Evolutionary conservation across 2,113 vertebrate genomes (phyloP).

Genomic region (Crotalus tigris): DNA sequence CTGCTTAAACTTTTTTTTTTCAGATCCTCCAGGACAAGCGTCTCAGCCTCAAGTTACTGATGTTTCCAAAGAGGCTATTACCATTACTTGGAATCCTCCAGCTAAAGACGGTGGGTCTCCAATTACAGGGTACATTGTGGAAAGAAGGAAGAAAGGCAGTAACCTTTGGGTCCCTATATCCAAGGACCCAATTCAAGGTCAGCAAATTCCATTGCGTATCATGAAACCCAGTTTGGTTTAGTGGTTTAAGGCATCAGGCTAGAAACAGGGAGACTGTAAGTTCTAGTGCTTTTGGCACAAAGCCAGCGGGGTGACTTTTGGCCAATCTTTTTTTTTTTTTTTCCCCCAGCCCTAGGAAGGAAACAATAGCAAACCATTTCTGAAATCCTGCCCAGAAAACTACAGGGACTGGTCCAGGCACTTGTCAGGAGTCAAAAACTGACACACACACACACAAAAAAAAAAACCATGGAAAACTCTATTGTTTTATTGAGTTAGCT

Average conservation of each 20-base stretch:
- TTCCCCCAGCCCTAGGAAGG: not conserved
- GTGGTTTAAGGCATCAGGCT: not conserved
- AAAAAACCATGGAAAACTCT: not conserved
- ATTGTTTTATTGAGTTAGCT: not conserved
- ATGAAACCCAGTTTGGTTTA: not conserved
- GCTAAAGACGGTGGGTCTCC: constrained; percentile 57
- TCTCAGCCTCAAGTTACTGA: constrained; percentile 64
- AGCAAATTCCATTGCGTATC: not conserved
- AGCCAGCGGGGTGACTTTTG: not conserved
- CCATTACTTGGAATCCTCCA: constrained; percentile 65
- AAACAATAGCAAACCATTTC: not conserved
- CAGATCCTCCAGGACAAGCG: constrained; percentile 23
- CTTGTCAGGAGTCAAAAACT: not conserved
- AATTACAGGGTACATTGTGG: constrained; percentile 61
- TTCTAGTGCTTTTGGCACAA: not conserved
- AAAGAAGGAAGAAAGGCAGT: constrained; percentile 69
- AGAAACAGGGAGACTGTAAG: not conserved
- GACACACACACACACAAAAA: not conserved
- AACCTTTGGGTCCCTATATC: constrained; percentile 65
- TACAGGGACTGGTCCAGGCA: not conserved
- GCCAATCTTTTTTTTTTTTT: not conserved
- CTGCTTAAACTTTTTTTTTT: not conserved
- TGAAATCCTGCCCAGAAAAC: not conserved
- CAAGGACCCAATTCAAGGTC: constrained; percentile 70
- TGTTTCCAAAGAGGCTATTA: constrained; percentile 66